Evolutionary conservation across 2,888 invertebrate species (phyloP), one percentile per base, ranked within the genome.

Genomic region (Apodemia zela): DNA sequence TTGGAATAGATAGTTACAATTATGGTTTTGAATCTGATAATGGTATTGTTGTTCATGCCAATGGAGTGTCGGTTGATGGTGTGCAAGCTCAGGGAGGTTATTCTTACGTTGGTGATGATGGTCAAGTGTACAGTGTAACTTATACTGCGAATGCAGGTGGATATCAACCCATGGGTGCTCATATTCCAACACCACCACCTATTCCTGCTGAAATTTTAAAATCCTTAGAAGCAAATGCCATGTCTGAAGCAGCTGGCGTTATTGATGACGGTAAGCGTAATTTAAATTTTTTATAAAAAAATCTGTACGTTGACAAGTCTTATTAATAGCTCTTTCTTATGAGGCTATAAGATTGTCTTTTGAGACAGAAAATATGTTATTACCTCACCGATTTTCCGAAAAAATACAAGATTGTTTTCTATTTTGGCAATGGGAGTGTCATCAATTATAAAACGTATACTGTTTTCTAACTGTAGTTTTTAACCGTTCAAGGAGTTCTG

Each of bases 111-210:
- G 87, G 85, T 63, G 84, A 89, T 67, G 88, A 89, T 71, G 89
- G 88, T 0, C 79, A 87, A 69, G 77, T 81, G 10, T 88, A 89
- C 69, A 84, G 80, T 73, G 81, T 89, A 42, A 80, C 82, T 6
- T 89, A 89, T 66, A 86, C 84, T 0, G 89, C 89, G 62, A 88
- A 83, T 65, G 79, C 86, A 66, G 79, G 72, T 35, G 90, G 89
- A 0, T 89, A 84, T 62, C 80, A 79, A 67, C 85, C 89, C 0
- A 76, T 74, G 35, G 89, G 89, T 10, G 80, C 76, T 35, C 89
- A 89, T 72, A 69, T 90, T 58, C 89, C 89, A 0, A 88, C 87
- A 2, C 82, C 89, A 0, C 88, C 84, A 2, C 88, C 89, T 0
- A 85, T 87, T 54, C 87, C 89, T 0, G 75, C 73, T 8, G 88